Conservation (phyloP, 2,113 vertebrate genomes). For the Psophia crepitans region DNA sequence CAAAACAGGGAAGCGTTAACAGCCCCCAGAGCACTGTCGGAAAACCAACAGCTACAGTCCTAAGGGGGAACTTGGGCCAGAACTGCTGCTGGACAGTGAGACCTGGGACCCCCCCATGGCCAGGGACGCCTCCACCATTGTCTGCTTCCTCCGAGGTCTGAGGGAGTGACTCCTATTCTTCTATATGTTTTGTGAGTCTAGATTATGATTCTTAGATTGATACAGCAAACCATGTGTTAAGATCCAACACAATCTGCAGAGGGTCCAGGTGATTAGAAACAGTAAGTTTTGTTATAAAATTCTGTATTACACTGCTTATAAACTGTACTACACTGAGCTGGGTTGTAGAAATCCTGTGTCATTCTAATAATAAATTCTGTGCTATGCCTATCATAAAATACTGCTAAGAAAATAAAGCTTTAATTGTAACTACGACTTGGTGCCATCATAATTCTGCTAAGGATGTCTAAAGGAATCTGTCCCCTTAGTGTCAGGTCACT, state of each 20-base stretch:
- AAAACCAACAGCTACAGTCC: not conserved
- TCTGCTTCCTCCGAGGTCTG: not conserved
- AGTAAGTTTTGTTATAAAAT: not conserved
- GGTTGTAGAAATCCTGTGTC: not conserved
- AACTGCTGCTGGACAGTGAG: too few relatives aligned
- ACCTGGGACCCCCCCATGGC: fast-evolving
- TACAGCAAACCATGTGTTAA: not conserved
- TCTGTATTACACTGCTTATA: not conserved
- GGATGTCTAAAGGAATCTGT: not conserved
- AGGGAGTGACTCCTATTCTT: not conserved
- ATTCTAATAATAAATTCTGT: not conserved
- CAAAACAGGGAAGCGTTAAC: fast-evolving
- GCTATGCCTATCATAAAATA: not conserved
- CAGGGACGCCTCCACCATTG: fast-evolving
- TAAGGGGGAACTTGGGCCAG: not conserved
- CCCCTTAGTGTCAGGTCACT: not conserved
- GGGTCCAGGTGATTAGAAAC: not conserved
- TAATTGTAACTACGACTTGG: not conserved
- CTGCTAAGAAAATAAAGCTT: not conserved
- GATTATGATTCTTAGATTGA: not conserved
- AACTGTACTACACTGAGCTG: not conserved
- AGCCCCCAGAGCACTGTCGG: not conserved
- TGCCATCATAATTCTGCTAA: not conserved
- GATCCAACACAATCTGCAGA: not conserved
- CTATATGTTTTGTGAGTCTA: not conserved